phyloP scores from a whole-genome alignment of 2,797 vertebrate species.

The Podargus strigoides region DNA sequence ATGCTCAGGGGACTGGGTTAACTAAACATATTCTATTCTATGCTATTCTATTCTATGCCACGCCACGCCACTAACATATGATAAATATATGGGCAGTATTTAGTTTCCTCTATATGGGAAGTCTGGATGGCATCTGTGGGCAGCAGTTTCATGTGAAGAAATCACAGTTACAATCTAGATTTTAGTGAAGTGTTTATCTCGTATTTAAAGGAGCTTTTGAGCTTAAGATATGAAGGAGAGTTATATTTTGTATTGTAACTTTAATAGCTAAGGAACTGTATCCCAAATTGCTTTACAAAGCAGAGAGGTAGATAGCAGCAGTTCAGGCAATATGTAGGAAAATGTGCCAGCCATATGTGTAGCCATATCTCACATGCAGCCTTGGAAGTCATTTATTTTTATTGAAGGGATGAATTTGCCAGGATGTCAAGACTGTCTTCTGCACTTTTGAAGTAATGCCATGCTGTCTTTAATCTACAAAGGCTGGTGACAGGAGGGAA shows the following conservation, averaged over 20 bases:
- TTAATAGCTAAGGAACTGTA: constrained; percentile 25
- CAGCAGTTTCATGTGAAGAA: neutral
- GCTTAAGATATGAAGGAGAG: constrained; percentile 21
- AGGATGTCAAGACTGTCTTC: constrained; percentile 36
- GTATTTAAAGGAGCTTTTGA: constrained; percentile 22
- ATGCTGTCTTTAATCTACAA: neutral
- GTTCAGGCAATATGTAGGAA: constrained; percentile 4
- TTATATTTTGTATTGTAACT: constrained; percentile 3
- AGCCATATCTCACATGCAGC: constrained; percentile 29
- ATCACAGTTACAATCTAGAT: neutral
- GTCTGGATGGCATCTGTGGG: neutral
- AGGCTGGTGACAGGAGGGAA: constrained; percentile 2
- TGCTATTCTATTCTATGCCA: neutral
- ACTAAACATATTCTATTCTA: neutral
- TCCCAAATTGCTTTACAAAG: neutral
- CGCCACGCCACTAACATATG: too few species aligned
- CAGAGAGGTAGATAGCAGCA: neutral
- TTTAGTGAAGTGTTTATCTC: neutral
- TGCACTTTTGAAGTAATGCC: constrained; percentile 22
- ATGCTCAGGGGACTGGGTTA: neutral
- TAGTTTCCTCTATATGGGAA: neutral
- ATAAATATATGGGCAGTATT: neutral
- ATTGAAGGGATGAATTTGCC: constrained; percentile 27
- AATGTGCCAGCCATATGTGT: constrained; percentile 35
- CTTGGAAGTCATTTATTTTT: constrained; percentile 27